phyloP scores from a whole-genome alignment of 2,888 invertebrate species.

The Papilio gigon region DNA sequence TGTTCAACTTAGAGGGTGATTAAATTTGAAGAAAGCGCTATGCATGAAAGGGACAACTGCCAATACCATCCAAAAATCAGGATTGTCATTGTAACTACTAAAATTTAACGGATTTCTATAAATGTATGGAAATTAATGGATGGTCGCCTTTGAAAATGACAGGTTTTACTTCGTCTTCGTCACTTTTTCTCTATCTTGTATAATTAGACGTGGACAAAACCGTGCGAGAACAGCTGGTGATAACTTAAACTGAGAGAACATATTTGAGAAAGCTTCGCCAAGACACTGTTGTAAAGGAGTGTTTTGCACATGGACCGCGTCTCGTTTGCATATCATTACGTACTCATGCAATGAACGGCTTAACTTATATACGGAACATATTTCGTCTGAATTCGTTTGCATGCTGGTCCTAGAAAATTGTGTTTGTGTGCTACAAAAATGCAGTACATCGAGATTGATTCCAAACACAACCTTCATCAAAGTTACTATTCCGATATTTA shows the following conservation, averaged over 20 bases:
- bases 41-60: too few relatives aligned
- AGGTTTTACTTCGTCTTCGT: too few relatives aligned
- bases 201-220: too few relatives aligned
- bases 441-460: neutral
- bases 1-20: too few relatives aligned
- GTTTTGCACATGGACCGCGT: conserved; percentile 23
- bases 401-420: neutral
- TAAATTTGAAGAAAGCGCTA: too few relatives aligned
- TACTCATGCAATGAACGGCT: conserved; percentile 1
- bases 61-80: too few relatives aligned
- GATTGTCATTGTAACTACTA: too few relatives aligned
- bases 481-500: neutral
- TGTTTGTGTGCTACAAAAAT: neutral
- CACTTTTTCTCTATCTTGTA: too few relatives aligned
- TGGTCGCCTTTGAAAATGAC: too few relatives aligned
- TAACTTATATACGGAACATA: conserved; percentile 10
- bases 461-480: neutral
- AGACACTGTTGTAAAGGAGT: conserved; percentile 24
- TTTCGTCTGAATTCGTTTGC: neutral
- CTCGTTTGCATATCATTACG: conserved; percentile 37
- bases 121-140: too few relatives aligned
- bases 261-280: conserved; percentile 13
- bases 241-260: conserved; percentile 7
- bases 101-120: too few relatives aligned
- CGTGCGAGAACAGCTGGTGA: too few relatives aligned